phyloP scores from a whole-genome alignment of 2,113 vertebrate genomes.

The Paramisgurnus dabryanus region DNA sequence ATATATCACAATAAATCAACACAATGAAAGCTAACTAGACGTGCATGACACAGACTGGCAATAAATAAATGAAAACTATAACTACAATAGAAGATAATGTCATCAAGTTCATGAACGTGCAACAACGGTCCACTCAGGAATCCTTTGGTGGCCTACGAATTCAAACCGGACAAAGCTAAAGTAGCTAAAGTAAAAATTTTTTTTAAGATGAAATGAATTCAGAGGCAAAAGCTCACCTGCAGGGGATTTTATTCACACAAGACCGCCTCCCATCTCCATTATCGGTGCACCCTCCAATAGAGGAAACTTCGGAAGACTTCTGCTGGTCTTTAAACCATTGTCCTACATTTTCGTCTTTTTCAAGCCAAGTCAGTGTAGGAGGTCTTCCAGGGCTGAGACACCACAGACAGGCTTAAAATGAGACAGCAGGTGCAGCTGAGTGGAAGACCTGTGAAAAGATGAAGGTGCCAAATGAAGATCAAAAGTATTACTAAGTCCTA shows the following conservation, averaged over 20 bases:
- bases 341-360: background rate
- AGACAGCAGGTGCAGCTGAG: background rate
- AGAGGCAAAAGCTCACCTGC: too few species aligned
- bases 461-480: background rate
- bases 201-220: too few species aligned
- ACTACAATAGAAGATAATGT: background rate
- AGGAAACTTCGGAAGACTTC: background rate
- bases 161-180: too few species aligned
- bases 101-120: background rate
- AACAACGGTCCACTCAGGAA: background rate
- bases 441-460: background rate
- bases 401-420: background rate
- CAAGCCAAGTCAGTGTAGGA: background rate
- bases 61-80: background rate
- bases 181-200: too few species aligned
- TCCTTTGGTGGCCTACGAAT: too few species aligned
- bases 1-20: background rate
- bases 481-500: background rate
- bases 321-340: background rate
- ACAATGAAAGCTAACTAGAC: background rate
- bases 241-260: background rate
- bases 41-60: background rate
- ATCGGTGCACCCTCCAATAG: background rate
- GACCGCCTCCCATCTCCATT: background rate
- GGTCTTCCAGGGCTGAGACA: background rate